phyloP scores from a whole-genome alignment of 64 coral and sea anemone species.

The Platygyra sinensis region DNA sequence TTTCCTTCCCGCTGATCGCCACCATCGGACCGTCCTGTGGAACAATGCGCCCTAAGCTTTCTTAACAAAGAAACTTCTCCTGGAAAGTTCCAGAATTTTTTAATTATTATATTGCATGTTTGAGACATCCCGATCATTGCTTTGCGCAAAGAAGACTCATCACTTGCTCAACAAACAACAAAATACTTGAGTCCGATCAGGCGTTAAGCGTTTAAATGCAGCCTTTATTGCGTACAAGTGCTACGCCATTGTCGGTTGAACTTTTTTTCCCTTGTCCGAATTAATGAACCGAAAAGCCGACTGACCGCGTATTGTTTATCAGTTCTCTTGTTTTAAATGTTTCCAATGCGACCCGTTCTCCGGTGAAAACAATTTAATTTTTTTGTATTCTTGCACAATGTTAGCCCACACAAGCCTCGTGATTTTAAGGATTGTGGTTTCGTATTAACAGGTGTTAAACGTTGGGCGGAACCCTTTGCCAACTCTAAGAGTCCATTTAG shows the following conservation, averaged over 20 bases:
- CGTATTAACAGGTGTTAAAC: not conserved
- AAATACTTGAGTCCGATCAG: conserved; percentile 5
- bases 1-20: not conserved
- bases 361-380: not conserved
- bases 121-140: not conserved
- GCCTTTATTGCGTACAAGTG: not conserved
- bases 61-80: not conserved
- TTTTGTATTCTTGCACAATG: not conserved
- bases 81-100: not conserved
- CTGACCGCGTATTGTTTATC: not conserved
- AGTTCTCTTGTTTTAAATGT: not conserved
- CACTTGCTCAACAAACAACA: not conserved
- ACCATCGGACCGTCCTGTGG: no score
- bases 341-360: no score
- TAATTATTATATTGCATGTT: not conserved
- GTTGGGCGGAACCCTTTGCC: no score
- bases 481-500: not conserved
- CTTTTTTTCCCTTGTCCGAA: not conserved
- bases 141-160: not conserved
- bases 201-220: not conserved
- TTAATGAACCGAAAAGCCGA: not conserved
- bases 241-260: not conserved
- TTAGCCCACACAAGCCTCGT: not conserved
- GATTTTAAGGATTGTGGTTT: not conserved
- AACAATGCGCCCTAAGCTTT: no score